These are phyloP conservation scores for Sylvilagus floridanus DNA, from an alignment of 2,797 vertebrate genomes.

Conservation along the genomic window DNA sequence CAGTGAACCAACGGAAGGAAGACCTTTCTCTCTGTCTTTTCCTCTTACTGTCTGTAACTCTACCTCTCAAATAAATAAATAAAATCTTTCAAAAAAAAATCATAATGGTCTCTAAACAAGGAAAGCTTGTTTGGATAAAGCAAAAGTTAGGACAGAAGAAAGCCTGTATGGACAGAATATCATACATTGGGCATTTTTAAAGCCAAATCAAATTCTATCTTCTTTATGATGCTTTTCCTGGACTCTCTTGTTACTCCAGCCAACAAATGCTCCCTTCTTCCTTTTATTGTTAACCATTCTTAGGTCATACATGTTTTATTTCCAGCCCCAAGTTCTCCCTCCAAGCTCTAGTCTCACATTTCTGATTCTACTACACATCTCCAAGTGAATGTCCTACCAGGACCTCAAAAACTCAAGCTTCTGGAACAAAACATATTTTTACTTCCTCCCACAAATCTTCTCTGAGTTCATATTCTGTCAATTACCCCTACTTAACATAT, in stretches of 20 bases:
- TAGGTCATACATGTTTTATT: neutral
- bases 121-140: neutral
- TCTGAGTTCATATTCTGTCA: slow-evolving; percentile 18
- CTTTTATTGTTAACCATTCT: slow-evolving; percentile 6
- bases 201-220: neutral
- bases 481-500: neutral
- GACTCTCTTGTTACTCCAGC: neutral
- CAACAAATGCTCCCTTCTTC: neutral
- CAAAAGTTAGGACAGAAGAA: no score
- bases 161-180: no score
- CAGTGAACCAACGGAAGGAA: no score
- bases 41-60: no score
- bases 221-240: neutral
- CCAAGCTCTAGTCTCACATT: neutral
- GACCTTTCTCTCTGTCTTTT: no score
- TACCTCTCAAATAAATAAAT: no score
- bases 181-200: neutral
- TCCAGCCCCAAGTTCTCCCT: neutral
- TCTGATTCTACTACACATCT: neutral
- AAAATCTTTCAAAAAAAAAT: neutral
- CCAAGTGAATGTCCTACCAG: neutral
- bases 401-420: neutral
- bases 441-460: neutral
- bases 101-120: neutral
- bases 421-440: neutral